Evolutionary conservation across 2,113 vertebrate species (phyloP).

Genomic region (Neotragus pygmaeus): DNA sequence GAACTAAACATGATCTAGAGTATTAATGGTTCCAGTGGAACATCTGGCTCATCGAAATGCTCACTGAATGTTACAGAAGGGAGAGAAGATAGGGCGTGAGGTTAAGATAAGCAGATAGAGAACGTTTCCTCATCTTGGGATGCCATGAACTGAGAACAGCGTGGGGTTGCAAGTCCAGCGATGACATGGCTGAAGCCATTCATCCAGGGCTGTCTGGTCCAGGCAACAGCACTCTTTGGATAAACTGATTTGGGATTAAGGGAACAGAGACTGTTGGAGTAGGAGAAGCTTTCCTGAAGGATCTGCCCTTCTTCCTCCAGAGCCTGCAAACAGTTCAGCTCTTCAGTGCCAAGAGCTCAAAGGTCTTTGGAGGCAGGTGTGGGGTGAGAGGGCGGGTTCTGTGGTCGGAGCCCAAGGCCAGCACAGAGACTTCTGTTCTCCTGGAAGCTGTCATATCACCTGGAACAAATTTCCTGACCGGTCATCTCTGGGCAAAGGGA

Average conservation of each 20-base stretch:
- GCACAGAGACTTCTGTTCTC: neutral
- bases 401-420: neutral
- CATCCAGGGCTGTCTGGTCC: neutral
- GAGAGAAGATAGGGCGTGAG: neutral
- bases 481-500: neutral
- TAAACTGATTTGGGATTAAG: neutral
- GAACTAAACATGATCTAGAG: neutral
- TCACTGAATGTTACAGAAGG: neutral
- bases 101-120: neutral
- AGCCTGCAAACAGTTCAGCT: neutral
- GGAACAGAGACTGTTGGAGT: neutral
- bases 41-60: neutral
- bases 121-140: neutral
- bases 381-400: neutral
- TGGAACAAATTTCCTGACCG: conserved; percentile 6
- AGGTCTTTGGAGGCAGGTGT: neutral
- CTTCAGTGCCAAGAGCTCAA: neutral
- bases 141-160: neutral
- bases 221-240: neutral
- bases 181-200: neutral
- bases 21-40: neutral
- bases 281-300: neutral
- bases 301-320: neutral
- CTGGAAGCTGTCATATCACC: neutral
- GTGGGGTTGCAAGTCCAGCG: neutral